Conservation (phyloP, 2,888 invertebrate species). For the Zele albiditarsus region DNA sequence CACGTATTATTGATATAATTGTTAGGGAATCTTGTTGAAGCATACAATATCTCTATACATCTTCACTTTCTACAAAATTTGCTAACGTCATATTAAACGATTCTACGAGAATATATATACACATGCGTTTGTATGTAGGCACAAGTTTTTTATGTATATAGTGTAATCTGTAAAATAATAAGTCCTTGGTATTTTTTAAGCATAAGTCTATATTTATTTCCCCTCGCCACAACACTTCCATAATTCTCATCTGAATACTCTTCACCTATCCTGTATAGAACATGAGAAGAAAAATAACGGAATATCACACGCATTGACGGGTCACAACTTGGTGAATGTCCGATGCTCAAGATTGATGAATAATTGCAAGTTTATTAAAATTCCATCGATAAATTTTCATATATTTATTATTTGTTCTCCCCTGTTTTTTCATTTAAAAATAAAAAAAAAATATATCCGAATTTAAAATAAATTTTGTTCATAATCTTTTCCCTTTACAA, state of each 20-base stretch:
- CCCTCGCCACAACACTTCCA: neutral
- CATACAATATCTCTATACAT: neutral
- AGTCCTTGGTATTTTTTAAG: neutral
- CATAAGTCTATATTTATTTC: neutral
- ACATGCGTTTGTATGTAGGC: neutral
- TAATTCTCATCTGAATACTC: neutral
- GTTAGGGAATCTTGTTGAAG: neutral
- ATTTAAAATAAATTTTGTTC: too few species aligned
- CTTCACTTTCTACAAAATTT: neutral
- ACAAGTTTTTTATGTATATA: neutral
- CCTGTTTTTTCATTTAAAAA: neutral
- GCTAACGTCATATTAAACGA: neutral
- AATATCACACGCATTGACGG: neutral
- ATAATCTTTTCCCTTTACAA: neutral
- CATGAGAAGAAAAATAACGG: neutral
- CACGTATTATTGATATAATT: neutral
- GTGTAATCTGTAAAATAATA: neutral
- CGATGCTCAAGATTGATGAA: conserved; percentile 22
- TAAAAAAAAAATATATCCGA: neutral
- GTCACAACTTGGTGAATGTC: conserved; percentile 1
- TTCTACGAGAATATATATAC: neutral
- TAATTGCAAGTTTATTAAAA: neutral
- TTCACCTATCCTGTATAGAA: neutral
- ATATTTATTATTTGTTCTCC: neutral
- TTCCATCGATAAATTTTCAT: too few species aligned